A percentile compares a stretch with the other conserved stretches of the same genome.
phyloP scores from a whole-genome alignment of 2,113 vertebrate genomes.

The Sula dactylatra region DNA sequence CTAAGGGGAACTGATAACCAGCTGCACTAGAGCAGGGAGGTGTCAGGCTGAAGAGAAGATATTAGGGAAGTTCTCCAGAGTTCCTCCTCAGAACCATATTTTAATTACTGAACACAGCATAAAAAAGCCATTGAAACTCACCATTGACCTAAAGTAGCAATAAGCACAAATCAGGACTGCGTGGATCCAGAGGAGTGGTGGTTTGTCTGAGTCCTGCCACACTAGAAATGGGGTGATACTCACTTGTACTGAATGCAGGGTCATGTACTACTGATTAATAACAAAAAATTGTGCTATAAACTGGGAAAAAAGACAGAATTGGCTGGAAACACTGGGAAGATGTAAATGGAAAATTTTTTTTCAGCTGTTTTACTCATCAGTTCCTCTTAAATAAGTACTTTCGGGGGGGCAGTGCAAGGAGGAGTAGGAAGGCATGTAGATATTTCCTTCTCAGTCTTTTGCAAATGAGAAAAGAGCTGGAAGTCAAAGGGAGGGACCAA shows the following conservation, averaged over 20 bases:
- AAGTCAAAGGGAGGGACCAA: neutral
- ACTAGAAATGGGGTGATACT: neutral
- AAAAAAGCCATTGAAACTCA: neutral
- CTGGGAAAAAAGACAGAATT: neutral
- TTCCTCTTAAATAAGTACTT: neutral
- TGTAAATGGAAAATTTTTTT: neutral
- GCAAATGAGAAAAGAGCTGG: neutral
- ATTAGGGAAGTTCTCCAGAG: neutral
- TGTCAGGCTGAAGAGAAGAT: neutral
- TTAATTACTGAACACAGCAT: neutral
- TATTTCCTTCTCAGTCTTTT: neutral
- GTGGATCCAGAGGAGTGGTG: neutral
- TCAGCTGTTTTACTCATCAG: neutral
- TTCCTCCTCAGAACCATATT: neutral
- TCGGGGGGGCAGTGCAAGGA: neutral
- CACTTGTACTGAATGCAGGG: neutral
- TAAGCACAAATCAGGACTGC: neutral
- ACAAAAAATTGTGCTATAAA: neutral
- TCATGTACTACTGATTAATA: neutral
- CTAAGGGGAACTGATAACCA: neutral
- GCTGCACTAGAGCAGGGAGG: neutral
- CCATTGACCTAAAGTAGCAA: neutral
- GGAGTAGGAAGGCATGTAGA: neutral
- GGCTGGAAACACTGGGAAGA: neutral
- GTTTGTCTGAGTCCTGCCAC: neutral